Base-by-base conservation (phyloP, 2,797 vertebrate genomes). In the Dermochelys coriacea region DNA sequence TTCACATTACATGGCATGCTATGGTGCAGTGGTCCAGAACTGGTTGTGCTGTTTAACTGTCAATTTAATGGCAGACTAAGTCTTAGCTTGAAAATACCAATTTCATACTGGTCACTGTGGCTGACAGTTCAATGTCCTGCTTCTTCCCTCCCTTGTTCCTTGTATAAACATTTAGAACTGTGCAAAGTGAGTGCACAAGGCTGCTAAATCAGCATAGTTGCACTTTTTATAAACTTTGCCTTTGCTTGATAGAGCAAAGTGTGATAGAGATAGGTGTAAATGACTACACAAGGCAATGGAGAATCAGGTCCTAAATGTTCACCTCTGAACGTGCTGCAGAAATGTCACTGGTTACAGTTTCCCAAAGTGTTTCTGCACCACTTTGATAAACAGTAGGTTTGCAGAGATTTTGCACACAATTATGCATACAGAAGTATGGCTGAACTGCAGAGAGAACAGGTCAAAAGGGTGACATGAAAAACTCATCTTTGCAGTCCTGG, bases 21-120 rank as follows among this genome's bases (percentile, higher is more conserved):
- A 31, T 71, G 41, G 6, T 77, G 52, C 9, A 8, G 3, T 41
- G 45, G 23, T 77, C 59, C 80, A 84, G 49, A 41, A 87, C 64
- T 31, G 78, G 4, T 0, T 83, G 29, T 54, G 12, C 45, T 25
- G 5, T 52, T 64, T 82, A 7, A 14, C 45, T 68, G 34, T 57
- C 57, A 88, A 90, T 88, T 49, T 25, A 47, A 3, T 37, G 55
- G 16, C 52, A 59, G 86, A n/a, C 5, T 7, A 51, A n/a, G 77
- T 49, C 2, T 80, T 5, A 27, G 68, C 41, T 80, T 0, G 27
- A 41, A 31, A 34, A 34, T 55, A 34, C 50, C 37, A 31, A 29
- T 15, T 12, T 27, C n/a, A 75, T 47, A 37, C 23, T 41, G 18
- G 23, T 47, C 9, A 14, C 4, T 68, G 37, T 0, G 11, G 23